Percentiles rank a stretch among this genome's conserved stretches.
phyloP scores from a whole-genome alignment of 2,797 vertebrate species.

The Threskiornis aethiopicus region DNA sequence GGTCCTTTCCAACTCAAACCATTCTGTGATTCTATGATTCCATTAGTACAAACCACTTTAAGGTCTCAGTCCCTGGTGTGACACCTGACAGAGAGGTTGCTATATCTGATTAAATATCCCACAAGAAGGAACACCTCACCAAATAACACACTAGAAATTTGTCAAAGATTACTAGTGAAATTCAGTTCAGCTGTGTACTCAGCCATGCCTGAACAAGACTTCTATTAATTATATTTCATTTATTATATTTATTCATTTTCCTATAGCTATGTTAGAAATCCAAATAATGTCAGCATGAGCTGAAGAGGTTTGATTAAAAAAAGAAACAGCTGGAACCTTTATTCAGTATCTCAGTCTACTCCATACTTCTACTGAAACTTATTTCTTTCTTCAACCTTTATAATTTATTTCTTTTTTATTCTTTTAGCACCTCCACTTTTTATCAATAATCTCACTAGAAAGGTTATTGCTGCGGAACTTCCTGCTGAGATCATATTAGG shows the following conservation, averaged over 20 bases:
- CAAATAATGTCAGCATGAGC: neutral
- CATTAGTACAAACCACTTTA: neutral
- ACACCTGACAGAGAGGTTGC: constrained; percentile 10
- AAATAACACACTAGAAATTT: constrained; percentile 17
- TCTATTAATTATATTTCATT: neutral
- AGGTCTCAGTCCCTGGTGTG: neutral
- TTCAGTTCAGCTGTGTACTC: neutral
- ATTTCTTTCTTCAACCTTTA: neutral
- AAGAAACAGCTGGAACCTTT: neutral
- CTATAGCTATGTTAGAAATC: neutral
- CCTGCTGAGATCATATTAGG: constrained; percentile 1
- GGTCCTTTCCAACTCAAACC: neutral
- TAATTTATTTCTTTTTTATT: neutral
- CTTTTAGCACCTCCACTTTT: neutral
- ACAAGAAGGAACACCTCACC: neutral
- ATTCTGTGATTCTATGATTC: neutral
- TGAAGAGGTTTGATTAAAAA: neutral
- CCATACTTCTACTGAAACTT: neutral
- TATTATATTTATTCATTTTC: constrained; percentile 6
- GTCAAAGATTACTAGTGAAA: neutral
- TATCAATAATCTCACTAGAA: neutral
- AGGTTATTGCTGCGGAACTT: neutral
- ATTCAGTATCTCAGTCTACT: neutral
- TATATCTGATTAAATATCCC: neutral
- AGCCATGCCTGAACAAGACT: neutral